Evolutionary conservation across 2,113 vertebrate species (phyloP).

Genomic region (Limnothrissa miodon): DNA sequence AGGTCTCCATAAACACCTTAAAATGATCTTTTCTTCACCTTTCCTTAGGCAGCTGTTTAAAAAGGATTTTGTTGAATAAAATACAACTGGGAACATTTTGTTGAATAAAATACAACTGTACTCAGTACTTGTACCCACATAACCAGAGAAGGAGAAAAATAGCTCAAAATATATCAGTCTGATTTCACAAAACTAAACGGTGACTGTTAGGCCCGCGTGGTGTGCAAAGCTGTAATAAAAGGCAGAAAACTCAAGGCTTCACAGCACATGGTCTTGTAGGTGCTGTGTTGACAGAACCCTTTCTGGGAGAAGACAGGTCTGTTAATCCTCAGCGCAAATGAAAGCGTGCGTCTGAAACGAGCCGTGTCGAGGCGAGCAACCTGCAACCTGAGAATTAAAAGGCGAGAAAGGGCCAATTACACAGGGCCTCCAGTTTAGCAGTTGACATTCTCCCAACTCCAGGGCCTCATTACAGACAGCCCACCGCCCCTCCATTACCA

Average conservation of each 20-base stretch:
- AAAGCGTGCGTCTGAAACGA: conserved; percentile 35
- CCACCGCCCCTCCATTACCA: background rate
- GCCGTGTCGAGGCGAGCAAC: conserved; percentile 51
- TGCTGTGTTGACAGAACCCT: conserved; percentile 33
- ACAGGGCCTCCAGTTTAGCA: conserved; percentile 54
- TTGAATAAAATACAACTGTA: background rate
- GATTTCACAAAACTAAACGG: background rate
- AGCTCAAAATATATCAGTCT: background rate
- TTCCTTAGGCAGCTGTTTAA: background rate
- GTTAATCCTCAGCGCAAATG: conserved; percentile 31
- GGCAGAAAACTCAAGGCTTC: background rate
- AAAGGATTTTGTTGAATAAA: no score
- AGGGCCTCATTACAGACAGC: background rate
- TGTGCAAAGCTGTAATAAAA: background rate
- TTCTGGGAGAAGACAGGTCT: conserved; percentile 37
- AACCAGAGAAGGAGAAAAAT: background rate
- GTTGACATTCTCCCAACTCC: conserved; percentile 50
- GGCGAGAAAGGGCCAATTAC: conserved; percentile 58
- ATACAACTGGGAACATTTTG: background rate
- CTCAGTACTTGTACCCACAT: background rate
- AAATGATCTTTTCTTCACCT: background rate
- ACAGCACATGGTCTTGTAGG: background rate
- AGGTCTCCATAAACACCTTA: background rate
- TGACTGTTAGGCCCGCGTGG: background rate
- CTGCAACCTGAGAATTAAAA: conserved; percentile 65